Evolutionary conservation across 2,888 invertebrate species (phyloP).

Genomic region (Nasonia oneida): DNA sequence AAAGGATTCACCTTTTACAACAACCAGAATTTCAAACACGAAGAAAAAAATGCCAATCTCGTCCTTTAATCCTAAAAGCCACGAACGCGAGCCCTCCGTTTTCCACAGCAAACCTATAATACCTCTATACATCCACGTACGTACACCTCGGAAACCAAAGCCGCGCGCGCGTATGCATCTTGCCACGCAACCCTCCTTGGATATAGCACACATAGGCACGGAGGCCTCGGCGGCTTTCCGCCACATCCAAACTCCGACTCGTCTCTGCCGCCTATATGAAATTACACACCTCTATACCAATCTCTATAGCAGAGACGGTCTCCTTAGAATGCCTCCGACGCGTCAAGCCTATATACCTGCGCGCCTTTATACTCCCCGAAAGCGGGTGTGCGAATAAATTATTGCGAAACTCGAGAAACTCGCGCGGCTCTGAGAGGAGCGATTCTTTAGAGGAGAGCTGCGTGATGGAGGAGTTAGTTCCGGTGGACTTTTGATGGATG

Average conservation of each 20-base stretch:
- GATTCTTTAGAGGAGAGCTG: background rate
- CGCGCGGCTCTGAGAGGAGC: background rate
- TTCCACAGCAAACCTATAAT: conserved; percentile 2
- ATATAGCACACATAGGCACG: background rate
- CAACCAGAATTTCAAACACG: background rate
- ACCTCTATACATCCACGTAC: background rate
- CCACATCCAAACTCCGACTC: conserved; percentile 24
- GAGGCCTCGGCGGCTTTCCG: background rate
- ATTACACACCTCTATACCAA: conserved; percentile 42
- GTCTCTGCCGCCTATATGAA: conserved; percentile 34
- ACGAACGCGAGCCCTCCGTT: background rate
- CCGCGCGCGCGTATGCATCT: background rate
- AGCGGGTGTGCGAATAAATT: conserved; percentile 46
- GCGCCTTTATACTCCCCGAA: background rate
- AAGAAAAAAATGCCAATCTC: background rate
- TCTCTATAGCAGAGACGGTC: conserved; percentile 5
- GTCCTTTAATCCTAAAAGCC: background rate
- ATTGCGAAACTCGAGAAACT: conserved; percentile 49
- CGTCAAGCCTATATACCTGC: background rate
- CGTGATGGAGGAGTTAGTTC: background rate
- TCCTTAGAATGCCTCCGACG: conserved; percentile 30
- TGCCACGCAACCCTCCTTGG: background rate
- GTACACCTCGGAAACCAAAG: conserved; percentile 9
- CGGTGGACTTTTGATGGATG: background rate
- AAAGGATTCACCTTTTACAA: background rate